Percentiles rank a stretch among this genome's conserved stretches.
Conservation (phyloP, 2,797 vertebrate genomes). For the Dromococcyx pavoninus region DNA sequence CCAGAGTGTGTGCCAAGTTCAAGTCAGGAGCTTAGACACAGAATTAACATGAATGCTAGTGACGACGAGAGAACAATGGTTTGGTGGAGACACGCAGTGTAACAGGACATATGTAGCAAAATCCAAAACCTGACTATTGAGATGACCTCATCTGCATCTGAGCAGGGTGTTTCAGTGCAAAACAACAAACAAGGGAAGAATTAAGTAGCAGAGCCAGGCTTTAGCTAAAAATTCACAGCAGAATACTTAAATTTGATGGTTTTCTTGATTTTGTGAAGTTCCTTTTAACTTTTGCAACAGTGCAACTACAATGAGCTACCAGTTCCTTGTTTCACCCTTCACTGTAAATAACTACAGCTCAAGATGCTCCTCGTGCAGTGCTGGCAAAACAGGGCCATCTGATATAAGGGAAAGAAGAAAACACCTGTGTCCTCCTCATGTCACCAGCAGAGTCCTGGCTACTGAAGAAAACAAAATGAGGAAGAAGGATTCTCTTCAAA, state of each 20-base stretch:
- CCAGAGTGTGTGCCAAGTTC: background rate
- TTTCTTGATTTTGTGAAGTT: background rate
- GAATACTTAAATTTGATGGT: background rate
- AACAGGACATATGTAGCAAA: background rate
- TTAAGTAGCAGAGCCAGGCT: background rate
- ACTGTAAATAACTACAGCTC: background rate
- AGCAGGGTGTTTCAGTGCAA: background rate
- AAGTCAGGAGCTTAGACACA: conserved; percentile 20
- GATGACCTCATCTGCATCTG: conserved; percentile 17
- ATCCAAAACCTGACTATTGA: background rate
- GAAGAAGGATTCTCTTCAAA: conserved; percentile 12
- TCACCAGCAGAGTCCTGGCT: background rate
- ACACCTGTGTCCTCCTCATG: background rate
- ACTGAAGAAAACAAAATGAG: background rate
- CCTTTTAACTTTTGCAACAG: background rate
- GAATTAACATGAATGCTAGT: background rate
- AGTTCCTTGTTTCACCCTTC: background rate
- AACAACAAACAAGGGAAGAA: background rate
- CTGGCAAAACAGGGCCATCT: background rate
- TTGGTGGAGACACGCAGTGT: background rate
- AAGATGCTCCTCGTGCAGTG: background rate
- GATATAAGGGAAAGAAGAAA: background rate
- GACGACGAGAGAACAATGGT: conserved; percentile 8
- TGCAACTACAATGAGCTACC: background rate
- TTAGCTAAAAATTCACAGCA: background rate